Evolutionary conservation across 2,888 invertebrate species (phyloP), one percentile per base, ranked within the genome.

Genomic region (Rhodophaea formosa): DNA sequence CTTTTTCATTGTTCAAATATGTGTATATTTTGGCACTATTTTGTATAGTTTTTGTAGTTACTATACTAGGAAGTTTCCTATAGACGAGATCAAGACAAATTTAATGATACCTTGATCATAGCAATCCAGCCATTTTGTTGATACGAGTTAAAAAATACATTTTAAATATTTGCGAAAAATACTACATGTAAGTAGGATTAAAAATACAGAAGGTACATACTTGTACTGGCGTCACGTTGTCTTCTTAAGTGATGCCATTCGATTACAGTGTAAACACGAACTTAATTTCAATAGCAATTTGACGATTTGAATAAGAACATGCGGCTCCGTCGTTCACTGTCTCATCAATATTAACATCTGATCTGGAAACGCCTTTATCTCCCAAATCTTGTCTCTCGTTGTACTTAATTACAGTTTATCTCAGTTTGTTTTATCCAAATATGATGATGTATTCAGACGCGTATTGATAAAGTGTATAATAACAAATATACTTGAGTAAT

Each of bases 241-340:
- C 12, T 43, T 53, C 44, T 14, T 30, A 44, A 30, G 30, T 14
- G 8, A 35, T 44, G 45, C 23, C 44, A 57, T 56, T 58, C 14
- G 35, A 57, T 58, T 60, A 45, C 39, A 53, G 56, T 76, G 77
- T 77, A 75, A 73, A 79, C 78, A 68, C 68, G 66, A 66, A 72
- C 73, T 78, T 80, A 77, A 76, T 71, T 72, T 62, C 60, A 72
- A 70, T 70, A 75, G 66, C 77, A 75, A 82, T 77, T 77, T 72
- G 77, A 82, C 79, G 80, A 77, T 87, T 80, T 83, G 70, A 88
- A 87, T 86, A 84, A 82, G 83, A 82, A 75, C 79, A 83, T 82
- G 68, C 63, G 72, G 69, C 75, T 74, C 65, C 77, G 77, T 75
- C 77, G 74, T 68, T 71, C 72, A 67, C 69, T 67, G 75, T 70